Percentiles rank a stretch among this genome's conserved stretches.
These are phyloP conservation scores for Manis javanica DNA, from an alignment of 2,797 vertebrate species.

Conservation along the genomic window DNA sequence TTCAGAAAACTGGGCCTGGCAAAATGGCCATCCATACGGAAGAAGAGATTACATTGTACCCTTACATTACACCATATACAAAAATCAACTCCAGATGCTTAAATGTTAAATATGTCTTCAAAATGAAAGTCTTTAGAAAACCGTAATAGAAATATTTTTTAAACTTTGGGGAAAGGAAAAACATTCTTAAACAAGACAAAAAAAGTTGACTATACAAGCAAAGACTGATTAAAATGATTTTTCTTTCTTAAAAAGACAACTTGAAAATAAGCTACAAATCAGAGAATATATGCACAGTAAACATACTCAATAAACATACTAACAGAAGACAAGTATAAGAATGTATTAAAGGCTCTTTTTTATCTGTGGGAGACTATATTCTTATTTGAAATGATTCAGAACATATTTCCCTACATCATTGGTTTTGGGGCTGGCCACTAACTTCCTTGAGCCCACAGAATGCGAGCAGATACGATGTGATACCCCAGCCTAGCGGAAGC, in stretches of 20 bases:
- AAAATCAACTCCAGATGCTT: background rate
- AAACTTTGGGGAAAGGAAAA: background rate
- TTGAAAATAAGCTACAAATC: background rate
- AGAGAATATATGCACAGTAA: background rate
- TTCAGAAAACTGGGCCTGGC: background rate
- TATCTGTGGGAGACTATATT: background rate
- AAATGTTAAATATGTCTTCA: background rate
- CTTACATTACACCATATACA: background rate
- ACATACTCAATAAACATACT: background rate
- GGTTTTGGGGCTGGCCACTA: background rate
- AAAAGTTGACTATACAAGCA: background rate
- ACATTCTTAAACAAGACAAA: background rate
- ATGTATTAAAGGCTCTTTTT: background rate
- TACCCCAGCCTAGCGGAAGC: background rate
- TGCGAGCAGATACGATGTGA: background rate
- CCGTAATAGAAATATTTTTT: background rate
- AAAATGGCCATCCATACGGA: background rate
- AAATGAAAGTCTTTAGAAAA: background rate
- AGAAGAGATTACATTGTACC: background rate
- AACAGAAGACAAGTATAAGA: background rate
- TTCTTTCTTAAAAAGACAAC: conserved; percentile 14
- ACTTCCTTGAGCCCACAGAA: background rate
- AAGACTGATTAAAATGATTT: background rate
- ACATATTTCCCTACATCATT: background rate
- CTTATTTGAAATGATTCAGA: background rate